phyloP scores from a whole-genome alignment of 2,113 vertebrate genomes.

The Ictalurus furcatus region DNA sequence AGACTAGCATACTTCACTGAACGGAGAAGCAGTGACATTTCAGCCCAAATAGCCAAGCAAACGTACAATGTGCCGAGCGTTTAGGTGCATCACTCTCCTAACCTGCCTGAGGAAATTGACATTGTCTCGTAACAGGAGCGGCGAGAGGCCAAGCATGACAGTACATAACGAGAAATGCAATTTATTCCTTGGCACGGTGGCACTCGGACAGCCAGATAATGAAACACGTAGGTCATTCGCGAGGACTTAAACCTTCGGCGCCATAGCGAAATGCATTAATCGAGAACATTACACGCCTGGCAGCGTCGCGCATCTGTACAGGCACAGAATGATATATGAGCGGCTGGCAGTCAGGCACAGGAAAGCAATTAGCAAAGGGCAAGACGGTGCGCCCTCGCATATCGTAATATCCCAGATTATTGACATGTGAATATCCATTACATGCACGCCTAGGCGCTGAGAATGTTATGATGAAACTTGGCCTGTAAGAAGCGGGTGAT shows the following conservation, averaged over 20 bases:
- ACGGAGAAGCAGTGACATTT: constrained; percentile 42
- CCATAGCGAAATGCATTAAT: constrained; percentile 95
- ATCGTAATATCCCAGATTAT: constrained; percentile 74
- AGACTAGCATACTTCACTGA: background rate
- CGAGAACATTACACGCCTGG: constrained; percentile 89
- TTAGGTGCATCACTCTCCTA: constrained; percentile 54
- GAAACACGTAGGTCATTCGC: constrained; percentile 98
- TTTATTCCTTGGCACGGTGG: constrained; percentile 96
- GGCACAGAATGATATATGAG: constrained; percentile 70
- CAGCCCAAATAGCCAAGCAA: constrained; percentile 47
- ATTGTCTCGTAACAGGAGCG: constrained; percentile 69
- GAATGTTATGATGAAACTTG: constrained; percentile 39
- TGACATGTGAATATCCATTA: constrained; percentile 76
- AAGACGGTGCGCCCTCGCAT: constrained; percentile 63
- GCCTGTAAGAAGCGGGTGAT: constrained; percentile 33
- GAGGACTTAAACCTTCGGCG: constrained; percentile 95
- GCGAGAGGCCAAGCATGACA: constrained; percentile 65
- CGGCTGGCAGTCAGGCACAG: constrained; percentile 63
- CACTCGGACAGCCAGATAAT: constrained; percentile 97
- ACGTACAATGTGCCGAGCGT: constrained; percentile 57
- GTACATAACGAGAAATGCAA: constrained; percentile 96
- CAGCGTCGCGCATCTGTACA: constrained; percentile 79
- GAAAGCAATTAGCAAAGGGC: constrained; percentile 70
- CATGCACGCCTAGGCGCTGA: constrained; percentile 27
- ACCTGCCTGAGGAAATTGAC: constrained; percentile 65